Conservation (phyloP, 2,888 invertebrate species). For the Asteroscopus sphinx region DNA sequence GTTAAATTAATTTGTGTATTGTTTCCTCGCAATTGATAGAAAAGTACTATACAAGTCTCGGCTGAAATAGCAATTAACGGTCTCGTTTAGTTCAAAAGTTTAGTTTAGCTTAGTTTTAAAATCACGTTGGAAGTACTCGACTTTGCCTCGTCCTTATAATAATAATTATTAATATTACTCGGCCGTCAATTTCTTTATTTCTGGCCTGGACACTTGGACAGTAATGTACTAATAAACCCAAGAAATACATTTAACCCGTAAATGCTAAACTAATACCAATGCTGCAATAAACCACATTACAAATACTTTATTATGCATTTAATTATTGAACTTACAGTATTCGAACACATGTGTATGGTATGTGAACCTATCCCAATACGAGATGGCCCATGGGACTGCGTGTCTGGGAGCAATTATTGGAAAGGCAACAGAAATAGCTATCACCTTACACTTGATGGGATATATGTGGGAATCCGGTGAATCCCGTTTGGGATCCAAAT, state of each 20-base stretch:
- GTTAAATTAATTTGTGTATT: no score
- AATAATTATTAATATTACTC: no score
- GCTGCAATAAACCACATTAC: constrained; percentile 6
- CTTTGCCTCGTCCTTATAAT: no score
- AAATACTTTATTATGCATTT: not conserved
- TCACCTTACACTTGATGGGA: constrained; percentile 59
- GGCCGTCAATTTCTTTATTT: no score
- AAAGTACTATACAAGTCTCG: no score
- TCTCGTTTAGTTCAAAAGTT: no score
- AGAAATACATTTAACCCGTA: constrained; percentile 3
- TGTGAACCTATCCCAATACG: constrained; percentile 21
- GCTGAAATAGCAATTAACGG: no score
- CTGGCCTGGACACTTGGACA: no score
- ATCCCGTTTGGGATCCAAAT: constrained; percentile 21
- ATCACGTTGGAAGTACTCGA: no score
- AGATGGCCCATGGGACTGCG: constrained; percentile 55
- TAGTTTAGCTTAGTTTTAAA: no score
- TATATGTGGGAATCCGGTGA: constrained; percentile 64
- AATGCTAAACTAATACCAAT: not conserved
- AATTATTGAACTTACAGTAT: constrained; percentile 10
- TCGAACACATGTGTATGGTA: constrained; percentile 17
- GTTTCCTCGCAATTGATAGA: no score
- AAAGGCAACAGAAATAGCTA: constrained; percentile 52
- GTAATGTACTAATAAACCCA: no score
- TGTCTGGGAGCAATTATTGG: constrained; percentile 73